Base-by-base conservation (phyloP, 1,140 invertebrate genomes). In the Lordiphosa stackelbergi region DNA sequence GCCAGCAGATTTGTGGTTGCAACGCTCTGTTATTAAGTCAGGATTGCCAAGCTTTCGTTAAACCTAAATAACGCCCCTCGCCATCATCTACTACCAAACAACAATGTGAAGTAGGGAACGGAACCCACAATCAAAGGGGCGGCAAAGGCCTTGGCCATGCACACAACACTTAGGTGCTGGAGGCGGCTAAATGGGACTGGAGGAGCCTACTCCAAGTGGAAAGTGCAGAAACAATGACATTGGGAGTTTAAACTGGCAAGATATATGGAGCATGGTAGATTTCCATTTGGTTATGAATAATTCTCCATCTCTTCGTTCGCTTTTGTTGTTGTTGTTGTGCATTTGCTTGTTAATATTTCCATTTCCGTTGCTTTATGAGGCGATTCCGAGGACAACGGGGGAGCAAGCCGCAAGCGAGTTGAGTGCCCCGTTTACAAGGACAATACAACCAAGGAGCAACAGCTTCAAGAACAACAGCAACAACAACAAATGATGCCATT, bases 331-430 rank as follows among this genome's bases (percentile, higher is more conserved):
- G 48, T 35, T 64, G 61, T 35, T 77, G 77, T 79, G 69, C 78
- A 84, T 65, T 85, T 75, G 83, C 73, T 77, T 85, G 81, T 85
- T 85, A 85, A 85, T 85, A 85, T 85, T 85, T 85, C 73, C 81
- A 85, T 85, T 85, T 85, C 81, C 81, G 81, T 66, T 85, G 81
- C 74, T 85, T 85, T 83, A 85, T 78, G 72, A 59, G 61, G 54
- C 75, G 72, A 83, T 74, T 66, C 71, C 69, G 49, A 13, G 11
- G 34, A 31, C 4, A 34, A 36, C 46, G 9, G 52, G 53, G 5
- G 9, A 0, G 31, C n/a, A 12, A 31, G 36, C 19, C 16, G 16
- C 16, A 31, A 22, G 38, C 46, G 54, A 78, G 73, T 70, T 73
- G 73, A 78, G 74, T 79, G 73, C 53, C 66, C 71, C 69, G 73